Base-by-base conservation (phyloP, 2,888 invertebrate species). In the Esperia sulphurella region DNA sequence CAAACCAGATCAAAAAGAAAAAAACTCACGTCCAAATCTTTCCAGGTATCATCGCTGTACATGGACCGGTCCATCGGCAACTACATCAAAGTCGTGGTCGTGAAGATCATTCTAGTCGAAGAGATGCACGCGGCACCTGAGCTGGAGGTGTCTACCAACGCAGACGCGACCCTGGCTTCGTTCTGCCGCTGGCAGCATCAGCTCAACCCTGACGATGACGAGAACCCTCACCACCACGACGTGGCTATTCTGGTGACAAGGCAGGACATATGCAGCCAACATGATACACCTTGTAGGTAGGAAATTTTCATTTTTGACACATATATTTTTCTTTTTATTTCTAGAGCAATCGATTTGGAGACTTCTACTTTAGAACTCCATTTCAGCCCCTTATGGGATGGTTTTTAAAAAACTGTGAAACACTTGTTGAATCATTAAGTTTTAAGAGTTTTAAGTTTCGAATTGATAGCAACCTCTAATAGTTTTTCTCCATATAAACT, bases 41-140 rank as follows among this genome's bases (percentile, higher is more conserved):
- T 31, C 31, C 31, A 92, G 92, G 92, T 94, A 28, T 95, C 95
- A 6, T 92, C 94, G 1, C 82, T 96, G n/a, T 96, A 95, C 79
- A 94, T 94, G 87, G 96, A 96, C 68, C 96, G 96, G 5, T 95
- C 95, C 46, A 96, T 97, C 62, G 97, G 97, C 44, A 97, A 97
- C 83, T 94, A 95, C 73, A 94, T 97, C 65, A 96, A 96, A 79
- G 93, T 97, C 51, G 95, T 95, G n/a, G 94, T 97, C 35, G 97
- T 97, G 10, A 92, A 94, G 71, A 94, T 97, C 43, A 93, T 97
- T 55, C 89, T 96, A 21, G 90, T 97, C 54, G 94, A 95, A 67
- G 93, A 93, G 53, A 82, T 90, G 51, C 84, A 90, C 54, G 90
- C 92, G 43, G 86, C 87, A 58, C 92, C 93, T 48, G 92, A 93